Base-by-base conservation (phyloP, 2,888 invertebrate species). In the Chesias legatella region DNA sequence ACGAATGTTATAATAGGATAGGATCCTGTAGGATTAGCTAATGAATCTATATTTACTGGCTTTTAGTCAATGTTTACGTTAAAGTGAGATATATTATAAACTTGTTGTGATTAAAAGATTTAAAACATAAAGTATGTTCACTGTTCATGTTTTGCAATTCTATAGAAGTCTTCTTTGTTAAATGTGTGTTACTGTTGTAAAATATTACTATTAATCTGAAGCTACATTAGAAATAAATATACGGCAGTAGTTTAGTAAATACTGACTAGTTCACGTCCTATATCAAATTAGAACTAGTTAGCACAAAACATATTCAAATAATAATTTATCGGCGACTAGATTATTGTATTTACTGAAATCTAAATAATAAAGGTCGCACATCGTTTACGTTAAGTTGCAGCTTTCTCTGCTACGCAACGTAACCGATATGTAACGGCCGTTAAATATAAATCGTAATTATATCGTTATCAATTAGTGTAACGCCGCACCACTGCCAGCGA, bases 401-500 rank as follows among this genome's bases (percentile, higher is more conserved):
- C n/a, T n/a, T n/a, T n/a, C n/a, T n/a, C n/a, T n/a, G n/a, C n/a
- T n/a, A n/a, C n/a, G n/a, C n/a, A n/a, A n/a, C n/a, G n/a, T 17
- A 17, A 17, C 3, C 13, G 13, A 17, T 17, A 2, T 17, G 13
- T 17, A 17, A 2, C 13, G 13, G 5, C 5, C 13, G 11, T n/a
- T 22, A 24, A 38, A 13, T 26, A 33, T 26, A 33, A 40, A 33
- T 38, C 43, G 21, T 42, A 42, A 36, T 30, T 23, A 25, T 41
- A 47, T 34, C 29, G 55, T 48, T 65, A 64, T 67, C 62, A 65
- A 44, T 36, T 60, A 60, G 58, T 53, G 48, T 57, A 62, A 63
- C 69, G 73, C 73, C 56, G 58, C 51, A 62, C 53, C 80, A 82
- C 80, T 82, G 80, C 81, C 81, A 77, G 65, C 72, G 69, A 60